Evolutionary conservation across 1,140 invertebrate genomes (phyloP), one percentile per base, ranked within the genome.

Genomic region (Brachionus koreanus): DNA sequence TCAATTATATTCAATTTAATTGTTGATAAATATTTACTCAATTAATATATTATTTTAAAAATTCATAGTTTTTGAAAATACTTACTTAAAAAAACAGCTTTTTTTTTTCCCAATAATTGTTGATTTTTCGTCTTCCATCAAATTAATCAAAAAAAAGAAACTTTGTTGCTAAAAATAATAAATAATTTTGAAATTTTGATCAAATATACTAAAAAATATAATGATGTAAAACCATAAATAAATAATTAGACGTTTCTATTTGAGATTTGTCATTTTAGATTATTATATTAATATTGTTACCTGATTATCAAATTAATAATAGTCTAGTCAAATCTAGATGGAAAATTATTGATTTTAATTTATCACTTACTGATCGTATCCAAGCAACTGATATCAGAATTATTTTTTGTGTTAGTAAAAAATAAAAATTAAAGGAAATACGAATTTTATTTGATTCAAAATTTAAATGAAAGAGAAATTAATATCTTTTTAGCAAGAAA

Each of bases 51-150:
- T n/a, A n/a, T n/a, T n/a, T n/a, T n/a, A n/a, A n/a, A n/a, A n/a
- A n/a, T n/a, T n/a, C n/a, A n/a, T n/a, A n/a, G n/a, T n/a, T n/a
- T n/a, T n/a, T 10, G 29, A 33, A 65, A 65, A 37, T 13, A 23
- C 72, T 75, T 75, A 75, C 72, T 75, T 42, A 12, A 29, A n/a
- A 35, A 12, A 37, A 75, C 7, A 4, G 6, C 1, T 65, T 16
- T 65, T 3, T 37, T 29, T 29, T 33, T 33, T 65, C 5, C 1
- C 23, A 33, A 16, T 72, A 16, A 42, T n/a, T 72, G 37, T 39
- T 16, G 33, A 37, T 39, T 72, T 72, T 72, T 72, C 67, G 16
- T 37, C 13, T 72, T 72, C 33, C 33, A 72, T 72, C 33, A n/a
- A 67, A 37, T 33, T 25, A 10, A 4, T 10, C 3, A 35, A 35